Base-by-base conservation (phyloP, 1,140 invertebrate genomes). In the Cydia strobilella region DNA sequence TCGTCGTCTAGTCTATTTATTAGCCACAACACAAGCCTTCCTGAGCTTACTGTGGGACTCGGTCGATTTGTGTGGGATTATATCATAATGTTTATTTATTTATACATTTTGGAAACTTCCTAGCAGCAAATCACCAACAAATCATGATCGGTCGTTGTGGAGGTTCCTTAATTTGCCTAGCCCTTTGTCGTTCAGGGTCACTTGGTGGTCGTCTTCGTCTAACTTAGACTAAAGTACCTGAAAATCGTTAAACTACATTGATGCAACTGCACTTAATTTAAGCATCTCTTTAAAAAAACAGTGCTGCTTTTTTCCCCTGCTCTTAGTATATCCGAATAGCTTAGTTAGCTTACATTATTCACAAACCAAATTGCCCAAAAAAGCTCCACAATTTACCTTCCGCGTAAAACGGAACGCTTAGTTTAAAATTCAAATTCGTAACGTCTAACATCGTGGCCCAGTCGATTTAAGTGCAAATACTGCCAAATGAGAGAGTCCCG, bases 391-490 rank as follows among this genome's bases (percentile, higher is more conserved):
- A 72, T 72, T 72, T 48, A 72, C 35, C 69, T 45, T 42, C 69
- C 69, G 69, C 42, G 42, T 72, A 72, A 72, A 72, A 72, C 69
- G 69, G 69, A 72, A 45, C 69, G 69, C 69, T 72, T 72, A 72
- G 69, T 72, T 72, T 72, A 72, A 72, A 72, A 72, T 72, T 72
- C 69, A 72, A 72, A 72, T 72, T 72, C 23, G 69, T 18, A 72
- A 72, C 69, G 69, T 72, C 69, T 72, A 72, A 72, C 69, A 45
- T 35, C 4, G 69, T 18, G 42, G 69, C 25, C 69, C 35, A 72
- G 69, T 72, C 69, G 69, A 72, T 72, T 72, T 72, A 72, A 72
- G 69, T 72, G 69, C 69, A 72, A 72, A 72, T 72, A 45, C 69
- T 31, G 63, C 63, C 27, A 66, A 66, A 66, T 35, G 63, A 66